Evolutionary conservation across 2,113 vertebrate genomes (phyloP), one percentile per base, ranked within the genome.

Genomic region (Myrmecobius fasciatus): DNA sequence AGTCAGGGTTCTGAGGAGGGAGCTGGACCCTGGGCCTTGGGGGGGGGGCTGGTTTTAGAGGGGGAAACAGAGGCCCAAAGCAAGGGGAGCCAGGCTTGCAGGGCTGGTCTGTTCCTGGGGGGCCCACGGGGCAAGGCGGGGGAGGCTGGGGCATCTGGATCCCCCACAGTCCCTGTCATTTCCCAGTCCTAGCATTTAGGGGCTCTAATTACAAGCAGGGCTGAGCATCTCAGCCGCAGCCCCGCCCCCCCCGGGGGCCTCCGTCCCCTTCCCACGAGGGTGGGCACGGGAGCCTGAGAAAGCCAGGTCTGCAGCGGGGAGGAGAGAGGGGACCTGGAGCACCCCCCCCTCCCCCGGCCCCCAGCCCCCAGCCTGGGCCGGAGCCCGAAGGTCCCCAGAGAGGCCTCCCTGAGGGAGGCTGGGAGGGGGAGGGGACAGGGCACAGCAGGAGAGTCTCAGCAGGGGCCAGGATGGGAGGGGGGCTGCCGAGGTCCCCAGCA

Each of bases 141-240:
- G 0, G 14, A 43, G 93, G 89, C 96, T 91, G 52, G 0, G 10
- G 93, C 75, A 89, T 56, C 90, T 60, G 56, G 90, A 49, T 91
- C 95, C 94, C 95, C 96, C 96, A 89, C 56, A 2, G 92, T 89
- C 96, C 95, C 97, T 97, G 90, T 97, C 97, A 97, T 98, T 97
- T 97, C 96, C 96, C 90, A 95, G 95, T 93, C 94, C 91, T 91
- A 95, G 83, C 52, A 92, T 96, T 91, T 92, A 67, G 24, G 90
- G 67, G 91, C 97, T 98, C 96, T 97, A 96, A 98, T 98, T 97
- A 98, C 31, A 75, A 83, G 67, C 28, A 0, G 93, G 94, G 52
- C 90, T 95, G 89, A 94, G 60, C 31, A 48, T 56, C 92, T 54
- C 12, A 93, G 96, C 67, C 67, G 49, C 52, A 51, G 75, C 93